phyloP scores from a whole-genome alignment of 2,797 vertebrate species.

The Gila robusta region DNA sequence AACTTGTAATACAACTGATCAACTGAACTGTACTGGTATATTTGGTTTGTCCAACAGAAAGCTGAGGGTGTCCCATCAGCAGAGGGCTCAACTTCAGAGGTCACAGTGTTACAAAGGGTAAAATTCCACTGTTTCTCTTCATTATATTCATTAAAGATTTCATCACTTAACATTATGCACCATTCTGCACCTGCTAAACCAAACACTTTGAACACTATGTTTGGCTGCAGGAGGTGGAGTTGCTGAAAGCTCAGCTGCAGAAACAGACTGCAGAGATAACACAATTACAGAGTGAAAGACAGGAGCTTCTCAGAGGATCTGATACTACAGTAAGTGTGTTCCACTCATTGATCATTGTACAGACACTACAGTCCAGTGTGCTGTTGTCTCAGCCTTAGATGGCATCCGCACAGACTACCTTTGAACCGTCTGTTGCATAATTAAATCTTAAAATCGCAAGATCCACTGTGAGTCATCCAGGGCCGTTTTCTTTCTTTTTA shows the following conservation, averaged over 20 bases:
- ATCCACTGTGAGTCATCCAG: not conserved
- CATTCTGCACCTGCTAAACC: not conserved
- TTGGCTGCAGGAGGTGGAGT: slow-evolving; percentile 83
- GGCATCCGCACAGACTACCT: not conserved
- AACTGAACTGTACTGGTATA: not conserved
- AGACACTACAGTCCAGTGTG: not conserved
- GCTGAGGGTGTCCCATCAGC: slow-evolving; percentile 69
- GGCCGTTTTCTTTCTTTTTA: too few relatives aligned
- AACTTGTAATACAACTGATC: not conserved
- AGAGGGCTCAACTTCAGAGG: slow-evolving; percentile 73
- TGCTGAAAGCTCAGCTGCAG: slow-evolving; percentile 83
- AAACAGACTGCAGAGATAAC: slow-evolving; percentile 84
- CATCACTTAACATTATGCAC: not conserved
- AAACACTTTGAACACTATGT: not conserved
- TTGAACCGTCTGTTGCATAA: not conserved
- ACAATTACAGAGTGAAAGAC: slow-evolving; percentile 85
- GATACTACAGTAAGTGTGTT: slow-evolving; percentile 75
- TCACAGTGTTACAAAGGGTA: slow-evolving; percentile 86
- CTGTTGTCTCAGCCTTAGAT: not conserved
- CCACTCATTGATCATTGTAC: not conserved
- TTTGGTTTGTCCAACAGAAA: slow-evolving; percentile 73
- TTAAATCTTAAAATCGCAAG: not conserved
- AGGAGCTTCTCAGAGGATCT: slow-evolving; percentile 82
- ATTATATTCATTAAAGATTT: not conserved
- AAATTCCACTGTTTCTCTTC: not conserved